Base-by-base conservation (phyloP, 2,113 vertebrate genomes). In the Pomatostomus ruficeps region DNA sequence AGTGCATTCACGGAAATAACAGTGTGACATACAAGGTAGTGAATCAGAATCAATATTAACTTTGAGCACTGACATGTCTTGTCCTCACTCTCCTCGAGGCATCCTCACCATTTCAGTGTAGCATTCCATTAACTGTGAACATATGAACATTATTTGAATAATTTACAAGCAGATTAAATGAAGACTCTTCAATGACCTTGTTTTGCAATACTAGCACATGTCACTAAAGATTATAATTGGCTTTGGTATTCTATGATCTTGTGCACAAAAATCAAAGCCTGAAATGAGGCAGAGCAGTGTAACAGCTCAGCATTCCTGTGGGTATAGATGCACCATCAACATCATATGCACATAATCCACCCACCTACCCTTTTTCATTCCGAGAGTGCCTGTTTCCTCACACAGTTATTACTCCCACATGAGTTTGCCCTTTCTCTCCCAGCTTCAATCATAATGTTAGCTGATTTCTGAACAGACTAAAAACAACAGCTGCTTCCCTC, bases 401-500 rank as follows among this genome's bases (percentile, higher is more conserved):
- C 66, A 73, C 51, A 80, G 22, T 90, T 95, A 91, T 87, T 94
- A 94, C 78, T 96, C 96, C 93, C 89, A 89, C 86, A 58, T 57
- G 72, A 89, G 73, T 66, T 65, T 75, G 77, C 33, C 59, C 76
- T 59, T 59, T 70, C 70, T 73, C 87, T 94, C 84, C 54, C 54
- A 76, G 79, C 43, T 95, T 93, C 88, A 96, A 26, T 96, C 82
- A 91, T 55, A 90, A 91, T 21, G n/a, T 85, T 88, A 91, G 84
- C 43, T 88, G 84, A 86, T 93, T 96, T 93, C 87, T 96, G 73
- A 93, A 92, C 26, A 93, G 58, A 80, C n/a, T 81, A 62, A 92
- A 91, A 94, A 66, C 82, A 96, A 93, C 91, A 97, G 95, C 91
- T 96, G 94, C 89, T 92, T 97, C 48, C 62, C 36, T 76, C 45